These are phyloP conservation scores for Upupa epops DNA, from an alignment of 2,113 vertebrate genomes.

Conservation along the genomic window DNA sequence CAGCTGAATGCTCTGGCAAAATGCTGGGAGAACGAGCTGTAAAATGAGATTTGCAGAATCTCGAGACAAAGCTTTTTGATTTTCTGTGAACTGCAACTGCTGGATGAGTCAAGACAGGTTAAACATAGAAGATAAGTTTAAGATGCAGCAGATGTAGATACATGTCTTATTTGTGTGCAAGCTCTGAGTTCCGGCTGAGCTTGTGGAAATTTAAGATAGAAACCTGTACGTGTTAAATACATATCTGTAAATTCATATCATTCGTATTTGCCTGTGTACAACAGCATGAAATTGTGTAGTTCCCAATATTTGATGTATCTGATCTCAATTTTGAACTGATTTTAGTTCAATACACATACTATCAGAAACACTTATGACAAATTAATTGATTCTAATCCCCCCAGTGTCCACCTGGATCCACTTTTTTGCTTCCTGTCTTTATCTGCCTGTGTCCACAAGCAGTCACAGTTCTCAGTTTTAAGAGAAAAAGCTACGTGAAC, in stretches of 20 bases:
- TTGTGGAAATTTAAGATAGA: background rate
- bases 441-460: background rate
- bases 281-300: background rate
- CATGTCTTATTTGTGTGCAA: background rate
- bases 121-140: background rate
- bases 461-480: background rate
- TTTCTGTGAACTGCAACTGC: background rate
- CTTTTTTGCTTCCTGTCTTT: background rate
- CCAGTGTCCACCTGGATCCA: background rate
- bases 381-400: background rate
- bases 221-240: background rate
- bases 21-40: background rate
- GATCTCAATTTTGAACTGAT: background rate
- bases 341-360: background rate
- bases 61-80: background rate
- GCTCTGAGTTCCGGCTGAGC: background rate
- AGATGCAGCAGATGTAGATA: background rate
- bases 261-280: background rate
- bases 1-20: conserved; percentile 29
- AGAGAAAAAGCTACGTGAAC: background rate
- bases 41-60: background rate
- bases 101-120: background rate
- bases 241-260: background rate
- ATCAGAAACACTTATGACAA: background rate
- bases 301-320: background rate